Base-by-base conservation (phyloP, 2,797 vertebrate species). In the Allobates femoralis region DNA sequence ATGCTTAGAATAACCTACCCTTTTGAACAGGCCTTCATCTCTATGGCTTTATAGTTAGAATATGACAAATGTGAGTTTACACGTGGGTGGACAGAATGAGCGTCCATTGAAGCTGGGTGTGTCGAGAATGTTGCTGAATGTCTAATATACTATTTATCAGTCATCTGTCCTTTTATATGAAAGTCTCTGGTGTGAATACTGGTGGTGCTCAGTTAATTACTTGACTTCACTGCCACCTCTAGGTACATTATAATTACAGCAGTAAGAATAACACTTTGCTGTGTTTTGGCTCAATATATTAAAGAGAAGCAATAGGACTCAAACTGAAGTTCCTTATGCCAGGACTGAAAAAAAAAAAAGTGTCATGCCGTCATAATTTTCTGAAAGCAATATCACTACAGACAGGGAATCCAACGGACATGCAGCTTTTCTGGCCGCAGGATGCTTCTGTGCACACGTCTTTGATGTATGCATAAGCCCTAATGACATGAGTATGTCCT, bases 221-320 rank as follows among this genome's bases (percentile, higher is more conserved):
- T 71, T 71, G 34, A 50, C 71, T 50, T n/a, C 14, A 50, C 37
- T 74, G 71, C 71, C 71, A 74, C 37, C 71, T 74, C 5, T 34
- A 15, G 71, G 71, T 50, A 26, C 37, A n/a, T 5, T 50, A 15
- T 26, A 74, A 19, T 26, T 50, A 74, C 71, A 50, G 14, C 71
- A 74, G 12, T 26, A 16, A 50, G 37, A 26, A 50, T 7, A 74
- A 26, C n/a, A n/a, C n/a, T n/a, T n/a, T n/a, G n/a, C n/a, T n/a
- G n/a, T n/a, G n/a, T n/a, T n/a, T n/a, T n/a, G 5, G n/a, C 23
- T 46, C 11, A 12, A 19, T 32, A 2, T 10, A 28, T 14, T 15
- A 69, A 12, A 30, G 1, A 2, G 12, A 14, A 15, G 1, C 30
- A 64, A 28, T 26, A 28, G 58, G 58, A n/a, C 41, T 46, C 7